Percentiles rank a stretch among this genome's conserved stretches.
phyloP scores from a whole-genome alignment of 2,888 invertebrate genomes.

The Xanthorhoe spadicearia region DNA sequence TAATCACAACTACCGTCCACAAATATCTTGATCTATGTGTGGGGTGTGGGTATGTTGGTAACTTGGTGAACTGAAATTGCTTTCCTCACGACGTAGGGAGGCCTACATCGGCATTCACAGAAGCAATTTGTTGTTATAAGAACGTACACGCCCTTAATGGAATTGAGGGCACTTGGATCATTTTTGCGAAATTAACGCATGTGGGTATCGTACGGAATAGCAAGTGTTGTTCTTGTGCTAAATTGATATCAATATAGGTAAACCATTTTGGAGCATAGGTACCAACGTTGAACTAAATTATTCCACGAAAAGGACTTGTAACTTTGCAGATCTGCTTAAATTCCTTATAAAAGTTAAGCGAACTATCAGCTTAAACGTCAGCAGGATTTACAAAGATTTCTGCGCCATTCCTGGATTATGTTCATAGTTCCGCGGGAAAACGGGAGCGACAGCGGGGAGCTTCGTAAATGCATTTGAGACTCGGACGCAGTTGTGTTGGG shows the following conservation, averaged over 20 bases:
- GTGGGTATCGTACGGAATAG: conserved; percentile 14
- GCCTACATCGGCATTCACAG: conserved; percentile 39
- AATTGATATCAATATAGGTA: too few species aligned
- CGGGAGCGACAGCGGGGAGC: conserved; percentile 50
- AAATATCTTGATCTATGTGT: conserved; percentile 36
- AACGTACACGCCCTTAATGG: conserved; percentile 39
- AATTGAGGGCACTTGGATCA: conserved; percentile 39
- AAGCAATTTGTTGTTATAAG: conserved; percentile 45
- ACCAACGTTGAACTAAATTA: too few species aligned
- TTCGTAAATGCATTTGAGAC: conserved; percentile 62
- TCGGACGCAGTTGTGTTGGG: conserved; percentile 52
- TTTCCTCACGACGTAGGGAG: conserved; percentile 38
- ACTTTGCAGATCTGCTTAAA: conserved; percentile 1
- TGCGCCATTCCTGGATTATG: conserved; percentile 40
- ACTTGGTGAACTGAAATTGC: conserved; percentile 42
- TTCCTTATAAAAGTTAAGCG: background rate
- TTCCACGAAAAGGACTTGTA: too few species aligned
- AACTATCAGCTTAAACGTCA: conserved; percentile 6
- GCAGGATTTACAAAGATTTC: conserved; percentile 41
- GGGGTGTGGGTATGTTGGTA: conserved; percentile 28
- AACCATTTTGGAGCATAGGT: too few species aligned
- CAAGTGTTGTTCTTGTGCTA: conserved; percentile 3
- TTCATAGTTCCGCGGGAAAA: conserved; percentile 44
- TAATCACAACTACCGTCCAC: too few species aligned
- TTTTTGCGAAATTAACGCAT: conserved; percentile 35